Evolutionary conservation across 2,797 vertebrate genomes (phyloP), one percentile per base, ranked within the genome.

Genomic region (Alcedo quadribrachys): DNA sequence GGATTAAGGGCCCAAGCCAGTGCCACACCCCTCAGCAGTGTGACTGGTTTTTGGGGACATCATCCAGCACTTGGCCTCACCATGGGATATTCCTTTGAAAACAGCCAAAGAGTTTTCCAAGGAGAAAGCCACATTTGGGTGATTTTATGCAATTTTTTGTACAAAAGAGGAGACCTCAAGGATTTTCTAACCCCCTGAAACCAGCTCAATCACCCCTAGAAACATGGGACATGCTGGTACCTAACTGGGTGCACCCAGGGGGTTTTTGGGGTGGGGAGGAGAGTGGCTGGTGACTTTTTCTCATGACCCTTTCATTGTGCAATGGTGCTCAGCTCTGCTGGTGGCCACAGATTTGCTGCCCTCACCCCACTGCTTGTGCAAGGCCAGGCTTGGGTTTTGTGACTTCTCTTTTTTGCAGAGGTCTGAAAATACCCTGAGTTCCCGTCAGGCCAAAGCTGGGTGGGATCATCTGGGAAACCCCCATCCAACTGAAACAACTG

Each of bases 11-110:
- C 33, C 53, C 14, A 21, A 22, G 21, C 27, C 2, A 1, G 17
- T 6, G 20, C 21, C 5, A 0, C 2, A 1, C 19, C 20, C 15
- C 0, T 21, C 3, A 20, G 30, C 15, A 5, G 28, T 12, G 1
- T 10, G 2, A 25, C 8, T 0, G 5, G 3, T 11, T 83, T 53
- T 62, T 6, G 37, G 75, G 28, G 21, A 28, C 37, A 35, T 18
- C 3, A 0, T 14, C 48, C 12, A 19, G 37, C 0, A 2, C 54
- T 65, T 8, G 3, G 11, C 6, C 1, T 3, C 19, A 2, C 2
- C 8, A 1, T 2, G 3, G 25, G 21, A 15, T 30, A 75, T 30
- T 9, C 21, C 30, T 42, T 57, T 19, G 5, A 28, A 48, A 79
- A 28, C 0, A 2, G 5, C 13, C 50, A 45, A 40, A 42, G n/a